phyloP scores from a whole-genome alignment of 2,888 invertebrate species.

The Pristionchus arcanus region DNA sequence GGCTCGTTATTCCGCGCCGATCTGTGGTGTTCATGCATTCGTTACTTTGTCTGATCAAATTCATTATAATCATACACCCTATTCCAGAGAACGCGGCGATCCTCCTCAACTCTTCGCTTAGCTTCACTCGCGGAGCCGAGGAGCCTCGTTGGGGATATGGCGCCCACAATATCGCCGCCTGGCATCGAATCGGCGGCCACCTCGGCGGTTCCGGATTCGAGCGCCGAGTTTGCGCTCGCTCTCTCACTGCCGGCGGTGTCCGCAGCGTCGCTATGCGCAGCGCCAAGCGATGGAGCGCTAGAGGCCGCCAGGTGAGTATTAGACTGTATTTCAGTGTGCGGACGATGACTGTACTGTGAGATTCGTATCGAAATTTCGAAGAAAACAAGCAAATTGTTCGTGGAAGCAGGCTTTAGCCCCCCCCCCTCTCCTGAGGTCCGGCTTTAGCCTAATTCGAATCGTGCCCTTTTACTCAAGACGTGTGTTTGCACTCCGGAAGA shows the following conservation, averaged over 20 bases:
- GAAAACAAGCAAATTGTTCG: too few relatives aligned
- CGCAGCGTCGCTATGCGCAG: neutral
- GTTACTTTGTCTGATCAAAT: neutral
- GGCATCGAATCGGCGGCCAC: neutral
- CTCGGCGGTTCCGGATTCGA: neutral
- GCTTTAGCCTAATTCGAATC: neutral
- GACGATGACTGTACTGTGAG: neutral
- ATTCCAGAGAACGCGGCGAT: conserved; percentile 14
- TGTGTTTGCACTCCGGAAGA: neutral
- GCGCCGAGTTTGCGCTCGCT: neutral
- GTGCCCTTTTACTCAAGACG: neutral
- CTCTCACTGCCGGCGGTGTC: neutral
- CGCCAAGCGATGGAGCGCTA: neutral
- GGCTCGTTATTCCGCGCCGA: neutral
- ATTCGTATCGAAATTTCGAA: too few relatives aligned
- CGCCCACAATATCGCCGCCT: neutral
- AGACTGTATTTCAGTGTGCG: too few relatives aligned
- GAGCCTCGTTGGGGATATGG: neutral
- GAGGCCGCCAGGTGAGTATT: conserved; percentile 14
- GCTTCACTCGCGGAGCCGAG: too few relatives aligned
- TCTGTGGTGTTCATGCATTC: too few relatives aligned
- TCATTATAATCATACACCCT: neutral
- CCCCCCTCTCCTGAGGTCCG: neutral
- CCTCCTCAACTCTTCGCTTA: too few relatives aligned
- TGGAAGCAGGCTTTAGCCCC: too few relatives aligned